phyloP scores from a whole-genome alignment of 2,797 vertebrate genomes.

The Menidia menidia region DNA sequence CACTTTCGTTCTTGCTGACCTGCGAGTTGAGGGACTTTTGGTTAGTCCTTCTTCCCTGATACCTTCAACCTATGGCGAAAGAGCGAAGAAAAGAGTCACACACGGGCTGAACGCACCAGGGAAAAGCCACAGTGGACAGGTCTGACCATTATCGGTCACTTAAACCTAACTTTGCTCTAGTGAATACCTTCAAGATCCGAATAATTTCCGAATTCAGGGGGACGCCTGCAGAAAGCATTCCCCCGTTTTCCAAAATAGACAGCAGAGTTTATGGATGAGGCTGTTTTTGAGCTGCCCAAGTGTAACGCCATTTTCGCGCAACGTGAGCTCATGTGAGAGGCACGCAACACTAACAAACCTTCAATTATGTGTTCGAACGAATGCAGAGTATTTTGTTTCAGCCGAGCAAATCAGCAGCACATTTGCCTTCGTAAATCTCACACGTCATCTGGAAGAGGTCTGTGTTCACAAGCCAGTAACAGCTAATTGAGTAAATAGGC shows the following conservation, averaged over 20 bases:
- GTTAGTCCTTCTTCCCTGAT: neutral
- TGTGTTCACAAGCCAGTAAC: constrained; percentile 58
- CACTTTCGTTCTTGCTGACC: constrained; percentile 4
- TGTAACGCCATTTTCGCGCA: constrained; percentile 58
- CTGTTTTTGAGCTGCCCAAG: constrained; percentile 50
- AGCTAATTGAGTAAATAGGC: constrained; percentile 74
- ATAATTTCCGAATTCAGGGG: constrained; percentile 31
- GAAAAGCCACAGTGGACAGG: neutral
- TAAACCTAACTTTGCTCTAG: neutral
- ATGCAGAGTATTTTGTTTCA: constrained; percentile 12
- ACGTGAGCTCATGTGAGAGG: constrained; percentile 67
- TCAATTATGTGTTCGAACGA: constrained; percentile 27
- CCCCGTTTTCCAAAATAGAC: neutral
- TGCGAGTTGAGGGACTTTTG: neutral
- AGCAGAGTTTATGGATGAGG: constrained; percentile 15
- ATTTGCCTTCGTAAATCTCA: constrained; percentile 5
- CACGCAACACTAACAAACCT: constrained; percentile 48
- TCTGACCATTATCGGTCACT: neutral
- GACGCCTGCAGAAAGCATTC: constrained; percentile 3
- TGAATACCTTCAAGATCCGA: neutral
- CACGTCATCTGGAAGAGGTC: constrained; percentile 64
- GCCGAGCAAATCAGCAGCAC: constrained; percentile 56
- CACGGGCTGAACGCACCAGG: too few relatives aligned
- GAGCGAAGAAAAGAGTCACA: too few relatives aligned
- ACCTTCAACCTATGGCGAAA: too few relatives aligned